These are phyloP conservation scores for Brachyrhaphis roseni DNA, from an alignment of 2,797 vertebrate genomes.

Conservation along the genomic window DNA sequence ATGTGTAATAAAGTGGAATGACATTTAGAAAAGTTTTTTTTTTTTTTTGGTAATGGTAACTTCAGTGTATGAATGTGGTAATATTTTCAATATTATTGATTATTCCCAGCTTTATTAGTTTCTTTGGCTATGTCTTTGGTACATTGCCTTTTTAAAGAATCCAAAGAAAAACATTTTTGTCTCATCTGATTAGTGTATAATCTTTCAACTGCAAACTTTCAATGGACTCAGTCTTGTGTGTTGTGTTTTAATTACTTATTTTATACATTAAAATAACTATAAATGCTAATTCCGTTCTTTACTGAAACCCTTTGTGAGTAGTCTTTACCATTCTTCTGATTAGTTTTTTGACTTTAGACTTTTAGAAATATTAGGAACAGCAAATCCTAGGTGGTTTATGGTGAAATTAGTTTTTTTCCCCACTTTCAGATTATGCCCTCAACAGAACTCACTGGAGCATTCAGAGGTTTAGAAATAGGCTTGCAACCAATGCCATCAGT, in stretches of 20 bases:
- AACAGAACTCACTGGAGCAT: background rate
- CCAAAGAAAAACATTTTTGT: background rate
- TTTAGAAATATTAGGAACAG: background rate
- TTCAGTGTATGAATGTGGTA: background rate
- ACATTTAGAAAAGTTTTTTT: background rate
- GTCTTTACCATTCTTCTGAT: background rate
- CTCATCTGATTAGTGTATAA: background rate
- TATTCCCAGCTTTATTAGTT: background rate
- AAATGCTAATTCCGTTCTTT: background rate
- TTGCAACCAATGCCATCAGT: background rate
- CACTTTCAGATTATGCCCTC: background rate
- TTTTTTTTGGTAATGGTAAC: background rate
- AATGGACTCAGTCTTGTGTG: background rate
- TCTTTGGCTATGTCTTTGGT: background rate
- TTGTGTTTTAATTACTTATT: background rate
- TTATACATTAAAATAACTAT: background rate
- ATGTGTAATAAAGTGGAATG: background rate
- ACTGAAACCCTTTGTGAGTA: background rate
- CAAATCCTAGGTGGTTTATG: background rate
- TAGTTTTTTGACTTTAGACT: background rate
- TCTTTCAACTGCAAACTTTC: background rate
- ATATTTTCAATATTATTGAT: no score
- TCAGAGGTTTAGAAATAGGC: background rate
- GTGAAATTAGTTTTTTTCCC: background rate
- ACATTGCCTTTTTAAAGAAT: background rate